Percentiles rank a stretch among this genome's conserved stretches.
These are phyloP conservation scores for Heliornis fulica DNA, from an alignment of 2,113 vertebrate species.

Conservation along the genomic window DNA sequence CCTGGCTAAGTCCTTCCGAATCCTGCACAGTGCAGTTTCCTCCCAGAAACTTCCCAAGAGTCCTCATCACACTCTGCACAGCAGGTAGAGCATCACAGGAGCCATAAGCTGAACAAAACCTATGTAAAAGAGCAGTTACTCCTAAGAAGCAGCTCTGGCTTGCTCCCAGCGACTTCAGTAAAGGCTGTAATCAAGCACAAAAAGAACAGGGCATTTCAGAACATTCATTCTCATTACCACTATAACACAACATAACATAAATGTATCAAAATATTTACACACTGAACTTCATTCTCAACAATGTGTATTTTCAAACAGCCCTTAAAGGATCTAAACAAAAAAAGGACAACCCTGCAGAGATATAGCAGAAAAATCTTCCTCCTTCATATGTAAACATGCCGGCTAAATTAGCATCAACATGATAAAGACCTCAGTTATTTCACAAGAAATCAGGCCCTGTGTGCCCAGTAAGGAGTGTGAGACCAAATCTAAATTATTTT, in stretches of 20 bases:
- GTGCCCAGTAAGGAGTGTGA: neutral
- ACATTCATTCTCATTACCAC: neutral
- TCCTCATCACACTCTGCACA: conserved; percentile 72
- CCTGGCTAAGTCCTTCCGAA: conserved; percentile 44
- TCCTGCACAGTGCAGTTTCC: conserved; percentile 57
- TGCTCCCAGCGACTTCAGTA: conserved; percentile 70
- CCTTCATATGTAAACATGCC: neutral
- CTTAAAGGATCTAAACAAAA: neutral
- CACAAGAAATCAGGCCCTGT: neutral
- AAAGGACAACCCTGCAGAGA: neutral
- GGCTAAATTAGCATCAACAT: neutral
- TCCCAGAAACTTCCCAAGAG: conserved; percentile 69
- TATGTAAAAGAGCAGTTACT: conserved; percentile 77
- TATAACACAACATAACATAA: neutral
- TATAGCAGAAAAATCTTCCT: neutral
- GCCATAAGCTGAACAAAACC: conserved; percentile 71
- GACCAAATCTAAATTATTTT: neutral
- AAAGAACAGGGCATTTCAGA: neutral
- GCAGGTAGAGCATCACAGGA: conserved; percentile 71
- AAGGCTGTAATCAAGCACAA: conserved; percentile 63
- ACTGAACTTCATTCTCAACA: neutral
- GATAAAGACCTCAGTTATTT: neutral
- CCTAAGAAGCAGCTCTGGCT: conserved; percentile 73
- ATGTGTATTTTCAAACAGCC: neutral
- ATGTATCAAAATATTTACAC: neutral